Base-by-base conservation (phyloP, 2,113 vertebrate genomes). In the Seriola dumerili region DNA sequence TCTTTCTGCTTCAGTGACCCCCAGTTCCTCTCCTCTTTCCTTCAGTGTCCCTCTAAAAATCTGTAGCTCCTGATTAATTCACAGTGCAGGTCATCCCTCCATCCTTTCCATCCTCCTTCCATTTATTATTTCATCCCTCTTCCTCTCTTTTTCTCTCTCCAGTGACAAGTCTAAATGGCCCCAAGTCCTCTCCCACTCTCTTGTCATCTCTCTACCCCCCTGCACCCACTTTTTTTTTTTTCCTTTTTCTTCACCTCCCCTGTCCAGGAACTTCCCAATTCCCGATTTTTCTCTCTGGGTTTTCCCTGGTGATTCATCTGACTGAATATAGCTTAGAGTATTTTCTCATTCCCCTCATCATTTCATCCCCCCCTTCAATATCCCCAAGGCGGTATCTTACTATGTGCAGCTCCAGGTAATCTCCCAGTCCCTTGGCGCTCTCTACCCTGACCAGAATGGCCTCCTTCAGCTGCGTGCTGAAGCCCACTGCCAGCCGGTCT, bases 401-500 rank as follows among this genome's bases (percentile, higher is more conserved):
- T 90, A 98, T 97, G 94, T 98, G 97, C 75, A 98, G 96, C 93
- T 97, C 96, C 89, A 98, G 93, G 88, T 97, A 98, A 93, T 98
- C 97, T 38, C 96, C 97, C 14, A 98, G 96, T 94, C 97, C 97
- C 0, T 96, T 96, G 88, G 97, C 97, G 1, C 97, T 98, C 94
- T 98, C 97, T 88, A 98, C 97, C 66, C 97, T 95, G 85, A 98
- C 96, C 91, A 98, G 94, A 73, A 97, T 92, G 0, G 97, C 97
- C 32, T 96, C 97, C 87, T 97, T 96, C 89, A 97, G 96, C 92
- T 98, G 97, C 1, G 97, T 97, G 94, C 97, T 98, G 94, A 98
- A 98, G 93, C 97, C 97, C 92, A 98, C 96, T 36, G 97, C 97
- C 95, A 98, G 96, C 89, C 97, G 96, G 94, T 98, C 97, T 91